Evolutionary conservation across 2,113 vertebrate species (phyloP).

Genomic region (Gambusia affinis): DNA sequence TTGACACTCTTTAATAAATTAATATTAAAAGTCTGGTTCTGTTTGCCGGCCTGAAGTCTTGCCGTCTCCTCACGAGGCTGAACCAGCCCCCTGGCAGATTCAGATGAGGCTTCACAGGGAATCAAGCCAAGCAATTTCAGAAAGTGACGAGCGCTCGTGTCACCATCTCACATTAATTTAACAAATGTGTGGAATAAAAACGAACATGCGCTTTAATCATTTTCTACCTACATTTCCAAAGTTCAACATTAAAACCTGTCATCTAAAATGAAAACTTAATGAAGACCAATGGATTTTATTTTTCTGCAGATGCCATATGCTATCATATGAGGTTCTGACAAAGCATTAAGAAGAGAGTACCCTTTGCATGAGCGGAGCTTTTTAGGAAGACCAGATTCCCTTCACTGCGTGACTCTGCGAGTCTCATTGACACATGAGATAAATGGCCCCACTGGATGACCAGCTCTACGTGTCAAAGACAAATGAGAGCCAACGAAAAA

Average conservation of each 20-base stretch:
- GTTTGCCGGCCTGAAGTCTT: constrained; percentile 6
- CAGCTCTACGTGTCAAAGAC: constrained; percentile 70
- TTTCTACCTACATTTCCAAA: constrained; percentile 38
- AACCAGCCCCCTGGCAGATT: constrained; percentile 15
- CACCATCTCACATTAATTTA: constrained; percentile 11
- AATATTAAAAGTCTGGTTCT: constrained; percentile 13
- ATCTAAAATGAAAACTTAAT: constrained; percentile 57
- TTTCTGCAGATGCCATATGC: not conserved
- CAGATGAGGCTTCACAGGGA: constrained; percentile 1
- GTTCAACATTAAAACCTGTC: constrained; percentile 48
- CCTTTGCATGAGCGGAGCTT: constrained; percentile 10
- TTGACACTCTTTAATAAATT: constrained; percentile 17
- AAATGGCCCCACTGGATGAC: constrained; percentile 59
- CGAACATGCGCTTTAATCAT: not conserved
- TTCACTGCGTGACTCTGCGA: constrained; percentile 45
- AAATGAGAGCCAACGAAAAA: constrained; percentile 77
- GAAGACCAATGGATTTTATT: constrained; percentile 10
- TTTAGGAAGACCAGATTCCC: constrained; percentile 49
- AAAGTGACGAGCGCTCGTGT: constrained; percentile 22
- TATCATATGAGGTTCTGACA: not conserved
- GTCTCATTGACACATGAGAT: constrained; percentile 72
- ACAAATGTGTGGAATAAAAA: constrained; percentile 30
- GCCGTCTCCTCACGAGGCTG: constrained; percentile 17
- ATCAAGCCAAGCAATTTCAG: constrained; percentile 13
- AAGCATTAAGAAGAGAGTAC: constrained; percentile 20